A percentile compares a stretch with the other conserved stretches of the same genome.
phyloP scores from a whole-genome alignment of 2,113 vertebrate genomes.

The Dicerorhinus sumatrensis region DNA sequence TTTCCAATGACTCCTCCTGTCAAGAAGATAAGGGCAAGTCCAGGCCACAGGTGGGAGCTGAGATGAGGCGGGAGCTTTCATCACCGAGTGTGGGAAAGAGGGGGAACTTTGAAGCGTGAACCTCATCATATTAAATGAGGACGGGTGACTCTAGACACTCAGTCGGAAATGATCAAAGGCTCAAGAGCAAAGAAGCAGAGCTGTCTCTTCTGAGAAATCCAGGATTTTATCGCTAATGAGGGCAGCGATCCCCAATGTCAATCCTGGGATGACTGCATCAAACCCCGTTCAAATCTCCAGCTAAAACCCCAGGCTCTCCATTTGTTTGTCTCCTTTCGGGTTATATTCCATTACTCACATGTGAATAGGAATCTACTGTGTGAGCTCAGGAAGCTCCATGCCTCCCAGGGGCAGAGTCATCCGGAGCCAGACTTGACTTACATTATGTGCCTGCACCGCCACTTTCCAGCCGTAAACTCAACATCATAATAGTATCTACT shows the following conservation, averaged over 20 bases:
- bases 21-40: too few relatives aligned
- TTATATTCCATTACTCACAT: not conserved
- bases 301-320: not conserved
- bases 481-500: accelerated
- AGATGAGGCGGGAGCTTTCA: not conserved
- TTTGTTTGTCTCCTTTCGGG: not conserved
- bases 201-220: not conserved
- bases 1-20: not conserved
- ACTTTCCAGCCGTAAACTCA: too few relatives aligned
- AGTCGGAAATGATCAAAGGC: not conserved
- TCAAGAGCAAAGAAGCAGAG: not conserved
- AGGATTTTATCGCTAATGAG: not conserved
- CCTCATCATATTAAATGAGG: not conserved
- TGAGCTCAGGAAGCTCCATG: not conserved
- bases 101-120: too few relatives aligned
- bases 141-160: not conserved
- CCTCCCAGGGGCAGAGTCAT: not conserved
- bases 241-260: not conserved
- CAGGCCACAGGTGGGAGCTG: not conserved
- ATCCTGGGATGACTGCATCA: not conserved
- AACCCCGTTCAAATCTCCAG: not conserved
- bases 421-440: not conserved
- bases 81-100: not conserved
- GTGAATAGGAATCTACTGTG: too few relatives aligned
- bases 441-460: accelerated